Conservation (phyloP, 2,113 vertebrate species). For the Engraulis encrasicolus region DNA sequence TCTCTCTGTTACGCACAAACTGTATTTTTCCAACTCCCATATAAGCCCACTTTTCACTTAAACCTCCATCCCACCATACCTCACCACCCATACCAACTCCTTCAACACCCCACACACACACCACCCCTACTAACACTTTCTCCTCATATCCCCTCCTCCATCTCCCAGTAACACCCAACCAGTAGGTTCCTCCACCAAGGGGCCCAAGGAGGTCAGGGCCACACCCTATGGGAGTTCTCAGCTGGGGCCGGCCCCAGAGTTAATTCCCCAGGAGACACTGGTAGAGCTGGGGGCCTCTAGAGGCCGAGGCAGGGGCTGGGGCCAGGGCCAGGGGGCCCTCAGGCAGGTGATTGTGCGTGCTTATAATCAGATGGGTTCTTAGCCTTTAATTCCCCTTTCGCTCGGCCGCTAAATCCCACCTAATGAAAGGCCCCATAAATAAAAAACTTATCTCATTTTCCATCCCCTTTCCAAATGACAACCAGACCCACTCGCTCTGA, state of each 20-base stretch:
- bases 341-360: slow-evolving; percentile 71
- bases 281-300: slow-evolving; percentile 59
- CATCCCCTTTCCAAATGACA: slow-evolving; percentile 69
- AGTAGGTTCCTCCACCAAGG: background rate
- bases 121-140: no score
- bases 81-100: no score
- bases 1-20: no score
- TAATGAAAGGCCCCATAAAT: slow-evolving; percentile 75
- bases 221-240: slow-evolving; percentile 48
- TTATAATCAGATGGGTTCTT: slow-evolving; percentile 74
- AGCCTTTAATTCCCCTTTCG: slow-evolving; percentile 70
- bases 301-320: no score
- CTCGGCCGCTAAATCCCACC: slow-evolving; percentile 71
- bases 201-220: slow-evolving; percentile 36
- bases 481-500: slow-evolving; percentile 62
- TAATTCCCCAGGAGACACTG: slow-evolving; percentile 67
- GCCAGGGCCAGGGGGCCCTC: no score
- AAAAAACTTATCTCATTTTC: slow-evolving; percentile 75
- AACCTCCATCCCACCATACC: no score
- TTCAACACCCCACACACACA: no score
- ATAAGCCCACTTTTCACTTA: no score
- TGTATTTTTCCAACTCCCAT: no score
- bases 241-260: slow-evolving; percentile 52
- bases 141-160: no score
- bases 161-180: no score